A percentile compares a stretch with the other conserved stretches of the same genome.
Conservation (phyloP, 2,113 vertebrate species). For the Vidua chalybeata region DNA sequence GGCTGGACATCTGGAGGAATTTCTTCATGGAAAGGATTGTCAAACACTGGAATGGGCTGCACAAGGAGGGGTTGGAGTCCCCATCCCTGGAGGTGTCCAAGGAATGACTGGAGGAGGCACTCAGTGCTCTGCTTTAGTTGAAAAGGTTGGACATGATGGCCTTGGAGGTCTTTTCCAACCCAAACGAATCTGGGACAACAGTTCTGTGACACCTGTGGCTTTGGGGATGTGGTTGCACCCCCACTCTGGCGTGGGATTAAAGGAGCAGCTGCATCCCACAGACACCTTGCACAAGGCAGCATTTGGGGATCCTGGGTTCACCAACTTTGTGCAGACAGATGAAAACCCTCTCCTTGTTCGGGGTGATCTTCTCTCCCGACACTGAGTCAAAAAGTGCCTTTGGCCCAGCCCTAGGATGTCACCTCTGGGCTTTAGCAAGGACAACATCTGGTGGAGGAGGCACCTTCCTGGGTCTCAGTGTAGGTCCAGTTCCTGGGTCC, state of each 20-base stretch:
- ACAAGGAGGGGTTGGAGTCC: neutral
- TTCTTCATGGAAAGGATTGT: neutral
- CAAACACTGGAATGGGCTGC: neutral
- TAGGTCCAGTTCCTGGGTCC: neutral
- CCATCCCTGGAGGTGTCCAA: neutral
- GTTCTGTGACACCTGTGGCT: neutral
- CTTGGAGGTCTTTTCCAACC: neutral
- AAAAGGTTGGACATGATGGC: neutral
- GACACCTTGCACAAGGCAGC: neutral
- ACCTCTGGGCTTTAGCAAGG: neutral
- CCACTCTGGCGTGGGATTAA: neutral
- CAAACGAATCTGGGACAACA: accelerated
- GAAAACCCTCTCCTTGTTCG: accelerated
- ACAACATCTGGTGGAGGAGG: neutral
- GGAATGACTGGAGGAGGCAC: accelerated
- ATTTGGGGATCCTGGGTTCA: neutral
- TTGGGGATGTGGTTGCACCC: neutral
- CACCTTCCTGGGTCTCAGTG: neutral
- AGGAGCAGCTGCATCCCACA: neutral
- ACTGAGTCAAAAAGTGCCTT: neutral
- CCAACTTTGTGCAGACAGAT: too few relatives aligned
- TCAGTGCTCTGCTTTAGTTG: neutral
- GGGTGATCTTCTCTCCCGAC: neutral
- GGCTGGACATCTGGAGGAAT: neutral
- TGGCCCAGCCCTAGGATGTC: neutral